Base-by-base conservation (phyloP, 2,113 vertebrate species). In the Bagarius yarrelli region DNA sequence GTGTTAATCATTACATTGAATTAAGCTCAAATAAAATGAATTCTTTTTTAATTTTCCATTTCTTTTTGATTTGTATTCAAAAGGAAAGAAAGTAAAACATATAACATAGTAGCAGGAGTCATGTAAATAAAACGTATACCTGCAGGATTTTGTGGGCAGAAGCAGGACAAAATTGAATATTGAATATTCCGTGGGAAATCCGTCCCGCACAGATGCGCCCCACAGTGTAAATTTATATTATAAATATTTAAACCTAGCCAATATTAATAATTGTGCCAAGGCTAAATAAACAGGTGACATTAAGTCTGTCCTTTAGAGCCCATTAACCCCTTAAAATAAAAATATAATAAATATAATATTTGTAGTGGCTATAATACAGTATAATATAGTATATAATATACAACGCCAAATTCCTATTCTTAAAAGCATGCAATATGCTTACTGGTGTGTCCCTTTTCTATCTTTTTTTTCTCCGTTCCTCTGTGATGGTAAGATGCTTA, bases 401-500 rank as follows among this genome's bases (percentile, higher is more conserved):
- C n/a, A 81, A n/a, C n/a, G 64, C 30, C 21, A 44, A 14, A 69
- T 13, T 23, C 19, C 23, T 47, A 44, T 23, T 21, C 36, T 6
- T 64, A 23, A 50, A 70, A 82, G 64, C 76, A 34, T 67, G 53
- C 60, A 21, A 55, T 53, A 75, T 23, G 52, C 14, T 78, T 67
- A 61, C 60, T 32, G 27, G 14, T 63, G 25, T 75, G 36, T 25
- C 25, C 53, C 83, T 53, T 78, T 81, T 85, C 23, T 72, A 40
- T 72, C 53, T 83, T 64, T 78, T 53, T 69, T n/a, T 61, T 59
- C 72, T 15, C 85, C 87, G 64, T 84, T 83, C 87, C 88, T 66
- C 90, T 88, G 87, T 87, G 88, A 88, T 86, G 83, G 83, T 83
- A 80, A 25, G 80, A 84, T 86, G 85, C 61, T 83, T 85, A 67